These are phyloP conservation scores for Alfaro cultratus DNA, from an alignment of 2,797 vertebrate species.

Conservation along the genomic window DNA sequence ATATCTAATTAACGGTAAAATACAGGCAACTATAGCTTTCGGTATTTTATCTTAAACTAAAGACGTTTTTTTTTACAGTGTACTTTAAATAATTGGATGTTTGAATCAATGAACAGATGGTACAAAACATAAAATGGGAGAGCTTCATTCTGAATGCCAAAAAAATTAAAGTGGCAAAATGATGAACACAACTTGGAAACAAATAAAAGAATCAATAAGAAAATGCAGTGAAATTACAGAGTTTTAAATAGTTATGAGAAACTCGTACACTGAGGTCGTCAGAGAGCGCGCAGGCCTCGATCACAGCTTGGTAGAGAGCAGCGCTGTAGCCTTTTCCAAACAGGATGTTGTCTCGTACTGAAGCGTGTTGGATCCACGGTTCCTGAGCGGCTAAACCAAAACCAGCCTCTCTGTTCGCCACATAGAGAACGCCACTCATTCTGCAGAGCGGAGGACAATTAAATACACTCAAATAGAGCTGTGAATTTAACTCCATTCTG, in stretches of 20 bases:
- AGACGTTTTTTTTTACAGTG: too few species aligned
- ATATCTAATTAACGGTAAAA: too few species aligned
- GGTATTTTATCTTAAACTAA: too few species aligned
- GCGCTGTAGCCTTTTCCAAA: conserved; percentile 88
- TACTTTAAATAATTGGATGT: background rate
- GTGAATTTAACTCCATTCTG: background rate
- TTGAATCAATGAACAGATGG: background rate
- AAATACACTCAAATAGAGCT: background rate
- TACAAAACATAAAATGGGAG: background rate
- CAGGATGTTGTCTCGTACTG: conserved; percentile 92
- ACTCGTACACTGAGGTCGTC: conserved; percentile 88
- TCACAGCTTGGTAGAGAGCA: conserved; percentile 85
- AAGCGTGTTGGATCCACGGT: conserved; percentile 95
- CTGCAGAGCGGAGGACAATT: conserved; percentile 35
- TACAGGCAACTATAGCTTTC: too few species aligned
- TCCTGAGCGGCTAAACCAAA: conserved; percentile 93
- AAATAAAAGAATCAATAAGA: background rate
- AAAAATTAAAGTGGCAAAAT: background rate
- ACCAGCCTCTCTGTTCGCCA: conserved; percentile 83
- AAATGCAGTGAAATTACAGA: background rate
- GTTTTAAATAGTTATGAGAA: background rate
- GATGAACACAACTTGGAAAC: background rate
- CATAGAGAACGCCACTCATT: conserved; percentile 79
- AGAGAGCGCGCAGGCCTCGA: conserved; percentile 91
- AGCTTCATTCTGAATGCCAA: background rate